These are phyloP conservation scores for Uropetala carovei DNA, from an alignment of 2,888 invertebrate species.

Conservation along the genomic window DNA sequence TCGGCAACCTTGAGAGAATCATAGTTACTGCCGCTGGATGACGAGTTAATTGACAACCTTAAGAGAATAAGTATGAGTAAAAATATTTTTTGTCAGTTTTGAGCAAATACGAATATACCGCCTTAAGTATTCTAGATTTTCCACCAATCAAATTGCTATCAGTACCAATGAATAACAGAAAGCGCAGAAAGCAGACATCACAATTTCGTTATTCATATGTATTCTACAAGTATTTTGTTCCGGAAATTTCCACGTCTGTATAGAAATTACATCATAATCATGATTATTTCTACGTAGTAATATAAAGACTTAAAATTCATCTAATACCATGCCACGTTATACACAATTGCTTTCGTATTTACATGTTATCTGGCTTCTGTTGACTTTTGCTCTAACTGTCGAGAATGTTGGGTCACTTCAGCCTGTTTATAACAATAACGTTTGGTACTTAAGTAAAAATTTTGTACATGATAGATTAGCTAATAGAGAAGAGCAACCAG, in stretches of 20 bases:
- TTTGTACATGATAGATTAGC: not conserved
- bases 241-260: not conserved
- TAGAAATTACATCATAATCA: not conserved
- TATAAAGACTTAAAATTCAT: not conserved
- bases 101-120: too few relatives aligned
- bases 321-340: not conserved
- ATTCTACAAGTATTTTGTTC: not conserved
- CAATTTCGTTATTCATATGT: not conserved
- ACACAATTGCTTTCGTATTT: not conserved
- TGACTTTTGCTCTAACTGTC: not conserved
- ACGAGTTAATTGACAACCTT: too few relatives aligned
- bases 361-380: not conserved
- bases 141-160: too few relatives aligned
- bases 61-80: too few relatives aligned
- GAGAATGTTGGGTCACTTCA: not conserved
- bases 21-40: too few relatives aligned
- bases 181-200: too few relatives aligned
- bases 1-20: too few relatives aligned
- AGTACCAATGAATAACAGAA: too few relatives aligned
- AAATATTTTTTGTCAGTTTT: too few relatives aligned
- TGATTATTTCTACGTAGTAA: not conserved
- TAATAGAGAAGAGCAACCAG: not conserved
- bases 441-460: slow-evolving; percentile 13
- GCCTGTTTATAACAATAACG: not conserved
- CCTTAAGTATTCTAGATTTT: too few relatives aligned